Percentiles rank a stretch among this genome's conserved stretches.
Evolutionary conservation across 2,113 vertebrate genomes (phyloP).

Genomic region (Prietella phreatophila): DNA sequence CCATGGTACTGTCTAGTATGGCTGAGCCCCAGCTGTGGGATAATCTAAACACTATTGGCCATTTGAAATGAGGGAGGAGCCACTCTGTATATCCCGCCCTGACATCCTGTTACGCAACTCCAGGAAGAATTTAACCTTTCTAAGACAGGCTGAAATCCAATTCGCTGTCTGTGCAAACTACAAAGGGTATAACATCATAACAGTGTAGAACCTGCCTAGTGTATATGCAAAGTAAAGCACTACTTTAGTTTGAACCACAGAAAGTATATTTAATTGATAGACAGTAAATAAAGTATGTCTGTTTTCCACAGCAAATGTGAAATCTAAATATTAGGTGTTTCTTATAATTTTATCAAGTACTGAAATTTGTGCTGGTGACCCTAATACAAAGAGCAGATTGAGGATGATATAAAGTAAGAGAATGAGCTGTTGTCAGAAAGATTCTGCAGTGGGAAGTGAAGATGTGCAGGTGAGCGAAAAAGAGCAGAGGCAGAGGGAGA

Average conservation of each 20-base stretch:
- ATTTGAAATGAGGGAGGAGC: no score
- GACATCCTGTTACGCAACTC: not conserved
- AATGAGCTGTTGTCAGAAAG: slow-evolving; percentile 9
- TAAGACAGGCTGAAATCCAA: not conserved
- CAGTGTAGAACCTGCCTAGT: not conserved
- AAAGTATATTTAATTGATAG: not conserved
- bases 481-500: slow-evolving; percentile 11
- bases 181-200: not conserved
- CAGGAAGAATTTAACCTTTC: not conserved
- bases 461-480: slow-evolving; percentile 8
- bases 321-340: not conserved
- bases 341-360: no score
- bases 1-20: no score
- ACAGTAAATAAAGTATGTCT: no score
- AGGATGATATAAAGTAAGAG: not conserved
- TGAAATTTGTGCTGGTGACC: not conserved
- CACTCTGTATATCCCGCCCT: no score
- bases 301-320: not conserved
- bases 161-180: not conserved
- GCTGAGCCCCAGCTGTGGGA: no score
- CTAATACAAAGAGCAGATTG: not conserved
- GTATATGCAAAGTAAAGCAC: not conserved
- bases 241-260: not conserved
- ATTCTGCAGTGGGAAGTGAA: slow-evolving; percentile 17
- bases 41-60: no score